These are phyloP conservation scores for human DNA, from an alignment of 2,113 vertebrate genomes.

Conservation along the genomic window GRCh38 chr2:60155501-60156000, in stretches of 20 bases:
- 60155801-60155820: conserved; percentile 17
- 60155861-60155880: conserved; percentile 41
- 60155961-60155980: conserved; percentile 35
- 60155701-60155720: background rate
- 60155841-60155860: background rate
- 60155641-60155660: conserved; percentile 34
- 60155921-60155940: background rate
- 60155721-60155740: conserved; percentile 50
- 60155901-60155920: background rate
- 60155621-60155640: background rate
- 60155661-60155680: background rate
- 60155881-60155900: conserved; percentile 7
- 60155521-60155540: background rate
- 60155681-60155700: conserved; percentile 61
- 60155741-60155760: conserved; percentile 25
- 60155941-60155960: conserved; percentile 30
- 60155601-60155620: background rate
- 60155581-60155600: background rate
- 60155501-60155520: background rate
- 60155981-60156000: background rate
- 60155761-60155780: conserved; percentile 51
- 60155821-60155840: background rate
- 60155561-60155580: background rate
- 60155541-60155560: background rate
- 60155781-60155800: background rate